These are phyloP conservation scores for Ctenodactylus gundi DNA, from an alignment of 2,113 vertebrate genomes.

Conservation along the genomic window DNA sequence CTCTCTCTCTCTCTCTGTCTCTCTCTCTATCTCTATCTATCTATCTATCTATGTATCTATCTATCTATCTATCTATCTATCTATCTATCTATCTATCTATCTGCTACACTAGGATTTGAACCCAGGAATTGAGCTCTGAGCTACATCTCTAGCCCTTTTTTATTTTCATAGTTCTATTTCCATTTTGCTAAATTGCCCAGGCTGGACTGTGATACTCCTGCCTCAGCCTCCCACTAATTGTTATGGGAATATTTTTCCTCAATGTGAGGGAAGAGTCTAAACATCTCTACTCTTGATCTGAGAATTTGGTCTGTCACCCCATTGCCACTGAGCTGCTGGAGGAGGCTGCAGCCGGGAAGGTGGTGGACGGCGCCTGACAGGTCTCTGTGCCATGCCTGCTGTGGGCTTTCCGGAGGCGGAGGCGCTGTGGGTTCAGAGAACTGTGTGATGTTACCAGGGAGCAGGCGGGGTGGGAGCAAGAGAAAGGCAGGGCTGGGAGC, in stretches of 20 bases:
- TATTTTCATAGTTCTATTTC: no score
- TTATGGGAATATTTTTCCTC: not conserved
- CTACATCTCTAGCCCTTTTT: not conserved
- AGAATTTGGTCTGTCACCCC: not conserved
- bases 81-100: no score
- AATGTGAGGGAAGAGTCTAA: not conserved
- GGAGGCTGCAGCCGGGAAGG: not conserved
- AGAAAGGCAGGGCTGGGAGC: slow-evolving; percentile 52
- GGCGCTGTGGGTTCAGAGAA: slow-evolving; percentile 46
- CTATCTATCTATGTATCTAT: no score
- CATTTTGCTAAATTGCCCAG: not conserved
- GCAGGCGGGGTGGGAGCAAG: slow-evolving; percentile 42
- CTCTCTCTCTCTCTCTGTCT: no score
- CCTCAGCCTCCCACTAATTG: not conserved
- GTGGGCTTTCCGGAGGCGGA: not conserved
- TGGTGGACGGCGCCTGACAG: not conserved
- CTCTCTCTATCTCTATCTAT: no score
- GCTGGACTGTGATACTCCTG: not conserved
- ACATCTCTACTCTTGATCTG: not conserved
- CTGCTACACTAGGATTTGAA: not conserved
- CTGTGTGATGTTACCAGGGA: slow-evolving; percentile 64
- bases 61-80: no score
- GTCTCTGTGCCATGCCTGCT: not conserved
- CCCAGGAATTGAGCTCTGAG: not conserved
- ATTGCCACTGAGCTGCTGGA: not conserved